Conservation (phyloP, 2,888 invertebrate genomes). For the Dynastes tityus region DNA sequence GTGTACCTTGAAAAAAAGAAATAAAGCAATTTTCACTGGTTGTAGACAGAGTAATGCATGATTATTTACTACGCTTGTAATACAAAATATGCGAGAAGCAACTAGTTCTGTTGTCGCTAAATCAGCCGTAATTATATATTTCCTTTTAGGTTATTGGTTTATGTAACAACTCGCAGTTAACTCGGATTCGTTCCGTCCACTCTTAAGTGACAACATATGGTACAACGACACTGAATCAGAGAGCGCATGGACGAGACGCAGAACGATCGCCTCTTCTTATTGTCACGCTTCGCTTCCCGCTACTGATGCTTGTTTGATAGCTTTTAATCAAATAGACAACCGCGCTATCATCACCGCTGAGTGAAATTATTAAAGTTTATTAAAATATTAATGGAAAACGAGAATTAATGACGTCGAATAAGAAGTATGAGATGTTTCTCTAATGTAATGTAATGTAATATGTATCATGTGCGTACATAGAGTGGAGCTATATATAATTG, state of each 20-base stretch:
- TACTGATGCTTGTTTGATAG: slow-evolving; percentile 6
- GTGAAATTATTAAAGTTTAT: slow-evolving; percentile 38
- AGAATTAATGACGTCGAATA: slow-evolving; percentile 28
- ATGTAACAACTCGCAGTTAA: slow-evolving; percentile 28
- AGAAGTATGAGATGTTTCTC: slow-evolving; percentile 7
- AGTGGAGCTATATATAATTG: slow-evolving; percentile 23
- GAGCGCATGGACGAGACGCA: slow-evolving; percentile 10
- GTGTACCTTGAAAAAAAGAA: neutral
- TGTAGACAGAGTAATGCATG: neutral
- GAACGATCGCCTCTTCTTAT: slow-evolving; percentile 22
- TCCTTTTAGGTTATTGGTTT: slow-evolving; percentile 40
- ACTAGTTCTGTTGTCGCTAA: slow-evolving; percentile 19
- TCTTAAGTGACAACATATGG: slow-evolving; percentile 32
- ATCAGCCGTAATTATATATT: slow-evolving; percentile 36
- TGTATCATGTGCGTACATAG: slow-evolving; percentile 19
- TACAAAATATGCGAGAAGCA: slow-evolving; percentile 19
- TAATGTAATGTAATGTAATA: slow-evolving; percentile 1
- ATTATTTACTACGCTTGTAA: neutral
- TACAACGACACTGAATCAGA: slow-evolving; percentile 13
- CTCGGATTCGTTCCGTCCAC: slow-evolving; percentile 10
- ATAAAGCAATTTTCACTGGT: slow-evolving; percentile 9
- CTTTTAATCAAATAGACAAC: slow-evolving; percentile 21
- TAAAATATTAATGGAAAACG: slow-evolving; percentile 28
- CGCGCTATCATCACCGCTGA: neutral
- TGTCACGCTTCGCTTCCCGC: slow-evolving; percentile 4